Evolutionary conservation across 2,113 vertebrate genomes (phyloP).

Genomic region (Oenanthe melanoleuca): DNA sequence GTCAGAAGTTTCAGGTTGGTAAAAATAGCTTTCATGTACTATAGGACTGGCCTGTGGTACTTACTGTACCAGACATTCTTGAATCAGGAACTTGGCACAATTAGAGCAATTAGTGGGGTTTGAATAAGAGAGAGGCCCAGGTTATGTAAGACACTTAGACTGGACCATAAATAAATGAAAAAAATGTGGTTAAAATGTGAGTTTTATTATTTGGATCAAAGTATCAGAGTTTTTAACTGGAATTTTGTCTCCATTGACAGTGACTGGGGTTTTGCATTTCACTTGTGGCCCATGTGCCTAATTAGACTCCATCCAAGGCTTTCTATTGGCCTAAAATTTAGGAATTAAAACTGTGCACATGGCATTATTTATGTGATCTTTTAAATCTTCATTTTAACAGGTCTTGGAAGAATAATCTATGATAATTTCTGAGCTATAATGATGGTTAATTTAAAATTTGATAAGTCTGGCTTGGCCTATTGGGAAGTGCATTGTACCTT

Average conservation of each 20-base stretch:
- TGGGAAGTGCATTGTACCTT: not conserved
- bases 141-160: not conserved
- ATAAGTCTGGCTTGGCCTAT: not conserved
- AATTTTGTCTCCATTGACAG: not conserved
- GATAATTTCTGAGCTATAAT: not conserved
- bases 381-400: not conserved
- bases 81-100: not conserved
- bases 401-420: not conserved
- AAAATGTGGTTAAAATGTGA: not conserved
- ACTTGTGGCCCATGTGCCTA: not conserved
- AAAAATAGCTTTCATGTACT: slow-evolving; percentile 20
- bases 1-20: not conserved
- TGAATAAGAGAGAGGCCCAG: not conserved
- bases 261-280: not conserved
- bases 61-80: not conserved
- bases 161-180: not conserved
- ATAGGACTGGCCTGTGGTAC: not conserved
- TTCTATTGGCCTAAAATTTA: not conserved
- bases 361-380: not conserved
- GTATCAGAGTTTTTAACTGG: not conserved
- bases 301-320: not conserved
- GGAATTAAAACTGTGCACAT: not conserved
- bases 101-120: not conserved
- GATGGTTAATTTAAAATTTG: slow-evolving; percentile 10
- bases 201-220: not conserved